phyloP scores from a whole-genome alignment of 2,888 invertebrate genomes.

The Willowsia nigromaculata region DNA sequence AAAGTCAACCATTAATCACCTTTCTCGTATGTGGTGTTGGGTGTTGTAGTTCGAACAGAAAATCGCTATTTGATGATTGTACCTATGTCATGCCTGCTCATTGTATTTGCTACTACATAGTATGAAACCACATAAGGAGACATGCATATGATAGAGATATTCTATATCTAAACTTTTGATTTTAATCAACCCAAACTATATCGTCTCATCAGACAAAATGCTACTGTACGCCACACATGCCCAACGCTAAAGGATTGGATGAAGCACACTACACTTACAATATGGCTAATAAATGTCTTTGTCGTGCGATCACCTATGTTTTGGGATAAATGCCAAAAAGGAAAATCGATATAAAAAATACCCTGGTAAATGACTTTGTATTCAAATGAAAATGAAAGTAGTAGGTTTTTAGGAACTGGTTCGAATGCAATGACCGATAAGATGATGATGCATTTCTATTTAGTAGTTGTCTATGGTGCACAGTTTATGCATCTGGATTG shows the following conservation, averaged over 20 bases:
- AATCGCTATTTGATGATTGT: not conserved
- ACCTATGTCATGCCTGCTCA: too few species aligned
- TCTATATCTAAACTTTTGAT: too few species aligned
- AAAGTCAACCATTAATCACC: slow-evolving; percentile 55
- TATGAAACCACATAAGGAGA: too few species aligned
- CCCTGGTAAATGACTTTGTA: not conserved
- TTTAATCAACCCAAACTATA: too few species aligned
- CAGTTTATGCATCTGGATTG: not conserved
- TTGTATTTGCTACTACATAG: too few species aligned
- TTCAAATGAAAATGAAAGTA: slow-evolving; percentile 60
- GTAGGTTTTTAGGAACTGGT: not conserved
- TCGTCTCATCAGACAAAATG: too few species aligned
- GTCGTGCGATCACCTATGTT: not conserved
- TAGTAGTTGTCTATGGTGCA: not conserved
- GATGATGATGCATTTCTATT: not conserved
- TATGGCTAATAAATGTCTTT: not conserved
- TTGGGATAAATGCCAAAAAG: slow-evolving; percentile 39
- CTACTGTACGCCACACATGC: not conserved
- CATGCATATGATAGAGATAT: too few species aligned
- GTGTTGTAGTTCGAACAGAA: not conserved
- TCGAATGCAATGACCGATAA: slow-evolving; percentile 44
- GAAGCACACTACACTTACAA: not conserved
- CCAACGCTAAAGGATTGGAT: not conserved
- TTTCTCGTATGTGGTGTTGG: not conserved
- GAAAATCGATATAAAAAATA: slow-evolving; percentile 1